Percentiles rank a stretch among this genome's conserved stretches.
Evolutionary conservation across 2,113 vertebrate species (phyloP).

Genomic region (Grantiella picta): DNA sequence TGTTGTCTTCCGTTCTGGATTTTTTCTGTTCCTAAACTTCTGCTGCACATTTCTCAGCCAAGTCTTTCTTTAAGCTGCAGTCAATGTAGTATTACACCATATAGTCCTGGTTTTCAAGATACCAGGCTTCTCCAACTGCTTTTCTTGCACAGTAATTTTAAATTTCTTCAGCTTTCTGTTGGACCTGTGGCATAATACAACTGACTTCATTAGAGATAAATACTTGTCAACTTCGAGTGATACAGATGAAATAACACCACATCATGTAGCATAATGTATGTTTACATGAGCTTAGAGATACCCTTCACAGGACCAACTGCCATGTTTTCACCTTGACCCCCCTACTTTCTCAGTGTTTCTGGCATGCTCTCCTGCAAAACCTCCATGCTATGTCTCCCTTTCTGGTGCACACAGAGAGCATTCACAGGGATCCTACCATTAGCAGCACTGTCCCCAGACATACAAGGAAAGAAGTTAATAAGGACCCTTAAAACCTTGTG

Average conservation of each 20-base stretch:
- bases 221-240: not conserved
- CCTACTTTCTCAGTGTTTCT: not conserved
- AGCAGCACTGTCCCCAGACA: not conserved
- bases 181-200: not conserved
- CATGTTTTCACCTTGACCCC: not conserved
- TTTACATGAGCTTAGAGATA: not conserved
- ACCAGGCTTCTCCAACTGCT: not conserved
- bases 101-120: not conserved
- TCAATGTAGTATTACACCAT: not conserved
- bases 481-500: not conserved
- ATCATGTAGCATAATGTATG: not conserved
- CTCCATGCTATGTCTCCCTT: not conserved
- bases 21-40: not conserved
- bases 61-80: not conserved
- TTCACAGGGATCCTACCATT: not conserved
- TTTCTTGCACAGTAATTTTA: not conserved
- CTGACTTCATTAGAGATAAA: not conserved
- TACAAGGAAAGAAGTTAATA: not conserved
- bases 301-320: not conserved
- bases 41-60: not conserved
- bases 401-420: not conserved
- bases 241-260: not conserved
- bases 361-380: rapidly evolving
- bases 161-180: not conserved
- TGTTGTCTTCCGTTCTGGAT: not conserved